A percentile compares a stretch with the other conserved stretches of the same genome.
Conservation (phyloP, 1,140 invertebrate genomes). For the Coptotermes formosanus region DNA sequence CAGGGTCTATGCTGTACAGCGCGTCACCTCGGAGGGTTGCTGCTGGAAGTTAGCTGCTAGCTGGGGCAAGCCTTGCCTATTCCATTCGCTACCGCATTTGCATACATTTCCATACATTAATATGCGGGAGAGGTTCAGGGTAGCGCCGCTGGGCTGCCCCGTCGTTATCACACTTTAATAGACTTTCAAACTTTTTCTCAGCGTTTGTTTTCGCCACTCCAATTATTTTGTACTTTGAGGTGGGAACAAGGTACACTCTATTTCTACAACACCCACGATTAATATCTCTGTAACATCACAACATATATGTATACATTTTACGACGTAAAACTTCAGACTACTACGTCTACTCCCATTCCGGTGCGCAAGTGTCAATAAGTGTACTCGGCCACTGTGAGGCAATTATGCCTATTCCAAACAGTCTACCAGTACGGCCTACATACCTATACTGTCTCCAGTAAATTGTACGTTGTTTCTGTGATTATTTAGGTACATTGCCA, state of each 20-base stretch:
- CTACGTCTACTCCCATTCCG: no score
- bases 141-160: background rate
- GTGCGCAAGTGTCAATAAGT: no score
- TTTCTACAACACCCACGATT: background rate
- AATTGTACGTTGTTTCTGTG: no score
- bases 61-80: background rate
- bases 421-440: no score
- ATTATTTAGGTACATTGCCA: no score
- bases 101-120: constrained; percentile 29
- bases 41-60: background rate
- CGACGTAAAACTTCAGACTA: no score
- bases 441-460: no score
- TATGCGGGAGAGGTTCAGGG: constrained; percentile 20
- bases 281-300: no score
- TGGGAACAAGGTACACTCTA: background rate
- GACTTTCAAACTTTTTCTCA: constrained; percentile 18
- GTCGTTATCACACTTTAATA: constrained; percentile 25
- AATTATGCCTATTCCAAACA: no score
- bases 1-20: background rate
- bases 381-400: no score
- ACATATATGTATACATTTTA: no score
- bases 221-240: constrained; percentile 26
- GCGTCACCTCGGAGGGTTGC: background rate
- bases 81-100: background rate
- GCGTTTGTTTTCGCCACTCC: constrained; percentile 25